A percentile compares a stretch with the other conserved stretches of the same genome.
These are phyloP conservation scores for Schizopygopsis malacanthus DNA, from an alignment of 2,797 vertebrate species.

Conservation along the genomic window DNA sequence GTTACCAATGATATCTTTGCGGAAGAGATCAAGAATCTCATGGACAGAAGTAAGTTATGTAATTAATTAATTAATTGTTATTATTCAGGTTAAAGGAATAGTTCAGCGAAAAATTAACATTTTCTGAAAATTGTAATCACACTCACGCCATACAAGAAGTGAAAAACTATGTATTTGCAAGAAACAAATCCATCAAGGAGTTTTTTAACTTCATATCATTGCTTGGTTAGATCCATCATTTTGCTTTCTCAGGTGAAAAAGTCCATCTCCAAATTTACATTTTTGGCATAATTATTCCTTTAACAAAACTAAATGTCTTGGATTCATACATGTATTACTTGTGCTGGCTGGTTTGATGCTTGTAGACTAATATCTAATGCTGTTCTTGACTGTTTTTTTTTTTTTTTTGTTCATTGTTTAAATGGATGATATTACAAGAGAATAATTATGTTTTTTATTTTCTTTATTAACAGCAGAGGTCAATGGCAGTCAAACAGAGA, in stretches of 20 bases:
- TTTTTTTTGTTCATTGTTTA: background rate
- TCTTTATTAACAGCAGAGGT: constrained; percentile 82
- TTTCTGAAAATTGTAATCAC: background rate
- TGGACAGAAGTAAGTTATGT: constrained; percentile 82
- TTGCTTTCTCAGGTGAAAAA: background rate
- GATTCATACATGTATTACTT: background rate
- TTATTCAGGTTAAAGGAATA: background rate
- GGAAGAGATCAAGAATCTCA: constrained; percentile 89
- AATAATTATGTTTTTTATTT: background rate
- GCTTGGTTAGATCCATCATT: background rate
- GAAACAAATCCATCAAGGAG: background rate
- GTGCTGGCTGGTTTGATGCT: background rate
- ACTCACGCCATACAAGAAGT: background rate
- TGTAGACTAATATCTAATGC: background rate
- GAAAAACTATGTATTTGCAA: background rate
- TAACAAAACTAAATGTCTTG: background rate
- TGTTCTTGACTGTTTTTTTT: background rate
- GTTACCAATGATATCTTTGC: constrained; percentile 88
- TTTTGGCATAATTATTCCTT: background rate
- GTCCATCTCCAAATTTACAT: background rate
- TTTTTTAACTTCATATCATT: background rate
- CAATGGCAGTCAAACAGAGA: constrained; percentile 89
- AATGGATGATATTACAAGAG: background rate
- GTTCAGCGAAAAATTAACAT: background rate
- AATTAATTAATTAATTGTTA: background rate